phyloP scores from a whole-genome alignment of 2,888 invertebrate genomes.

The Oscheius sp. region DNA sequence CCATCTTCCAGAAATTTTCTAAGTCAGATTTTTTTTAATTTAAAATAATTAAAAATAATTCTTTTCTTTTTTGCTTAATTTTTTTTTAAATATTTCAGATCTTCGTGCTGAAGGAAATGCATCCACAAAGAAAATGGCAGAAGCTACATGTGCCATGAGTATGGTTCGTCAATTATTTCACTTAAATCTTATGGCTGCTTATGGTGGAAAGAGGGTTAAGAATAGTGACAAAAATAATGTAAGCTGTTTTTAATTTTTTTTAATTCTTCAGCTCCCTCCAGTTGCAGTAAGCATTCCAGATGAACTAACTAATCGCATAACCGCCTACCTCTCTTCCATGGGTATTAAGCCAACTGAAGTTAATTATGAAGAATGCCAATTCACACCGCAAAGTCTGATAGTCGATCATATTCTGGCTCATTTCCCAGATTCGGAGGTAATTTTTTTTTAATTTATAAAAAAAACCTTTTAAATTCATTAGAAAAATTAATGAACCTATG shows the following conservation, averaged over 20 bases:
- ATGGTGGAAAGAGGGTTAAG: constrained; percentile 36
- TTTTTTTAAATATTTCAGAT: neutral
- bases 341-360: constrained; percentile 62
- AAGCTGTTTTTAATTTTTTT: neutral
- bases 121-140: constrained; percentile 94
- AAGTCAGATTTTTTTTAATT: too few species aligned
- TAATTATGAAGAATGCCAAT: constrained; percentile 50
- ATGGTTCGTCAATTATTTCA: constrained; percentile 77
- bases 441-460: constrained; percentile 63
- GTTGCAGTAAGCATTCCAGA: constrained; percentile 81
- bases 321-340: constrained; percentile 58
- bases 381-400: constrained; percentile 75
- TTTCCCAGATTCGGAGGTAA: constrained; percentile 77
- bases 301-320: constrained; percentile 75
- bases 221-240: constrained; percentile 36
- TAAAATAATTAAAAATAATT: too few species aligned
- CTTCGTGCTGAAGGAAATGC: constrained; percentile 86
- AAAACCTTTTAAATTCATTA: too few species aligned
- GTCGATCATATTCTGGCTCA: constrained; percentile 76
- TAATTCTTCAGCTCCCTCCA: constrained; percentile 69
- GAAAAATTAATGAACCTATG: too few species aligned
- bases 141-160: constrained; percentile 93
- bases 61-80: too few species aligned
- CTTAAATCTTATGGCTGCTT: constrained; percentile 44
- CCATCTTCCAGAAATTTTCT: too few species aligned